A percentile compares a stretch with the other conserved stretches of the same genome.
Evolutionary conservation across 2,888 invertebrate species (phyloP).

Genomic region (Archaeoteleia sp.): DNA sequence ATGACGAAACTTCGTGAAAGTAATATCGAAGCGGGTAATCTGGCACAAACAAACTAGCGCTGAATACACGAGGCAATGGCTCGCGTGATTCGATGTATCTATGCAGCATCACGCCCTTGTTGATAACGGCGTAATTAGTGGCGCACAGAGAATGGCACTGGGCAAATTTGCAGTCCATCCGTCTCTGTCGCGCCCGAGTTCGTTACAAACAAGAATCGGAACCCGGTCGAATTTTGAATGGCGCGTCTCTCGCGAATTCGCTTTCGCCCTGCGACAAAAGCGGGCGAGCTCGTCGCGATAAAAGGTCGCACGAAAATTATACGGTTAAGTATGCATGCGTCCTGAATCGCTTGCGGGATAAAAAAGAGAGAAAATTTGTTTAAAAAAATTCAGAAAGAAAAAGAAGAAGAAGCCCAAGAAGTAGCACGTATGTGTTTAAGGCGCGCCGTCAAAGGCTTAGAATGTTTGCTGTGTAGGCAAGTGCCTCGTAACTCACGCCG

Average conservation of each 20-base stretch:
- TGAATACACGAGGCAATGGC: slow-evolving; percentile 22
- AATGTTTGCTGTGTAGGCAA: slow-evolving; percentile 44
- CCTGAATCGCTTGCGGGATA: no score
- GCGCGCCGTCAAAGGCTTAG: slow-evolving; percentile 38
- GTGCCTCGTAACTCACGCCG: slow-evolving; percentile 47
- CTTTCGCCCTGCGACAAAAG: no score
- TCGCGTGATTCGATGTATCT: slow-evolving; percentile 30
- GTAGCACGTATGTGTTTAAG: slow-evolving; percentile 1
- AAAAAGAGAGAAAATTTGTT: background rate
- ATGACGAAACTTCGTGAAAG: slow-evolving; percentile 7
- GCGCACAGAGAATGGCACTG: slow-evolving; percentile 20
- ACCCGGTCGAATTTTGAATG: slow-evolving; percentile 7
- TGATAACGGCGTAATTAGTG: slow-evolving; percentile 45
- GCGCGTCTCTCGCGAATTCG: background rate
- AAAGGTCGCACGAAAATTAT: no score
- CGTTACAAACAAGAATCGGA: background rate
- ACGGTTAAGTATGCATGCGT: no score
- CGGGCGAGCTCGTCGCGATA: no score
- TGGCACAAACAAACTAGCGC: slow-evolving; percentile 5
- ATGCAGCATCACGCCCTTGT: slow-evolving; percentile 36
- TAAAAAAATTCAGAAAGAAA: background rate
- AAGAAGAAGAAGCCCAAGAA: slow-evolving; percentile 36
- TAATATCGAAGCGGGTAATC: slow-evolving; percentile 14
- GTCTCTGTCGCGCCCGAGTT: background rate
- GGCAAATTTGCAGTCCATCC: slow-evolving; percentile 36